A percentile compares a stretch with the other conserved stretches of the same genome.
phyloP scores from a whole-genome alignment of 2,888 invertebrate species.

The Orthonevra nobilis region DNA sequence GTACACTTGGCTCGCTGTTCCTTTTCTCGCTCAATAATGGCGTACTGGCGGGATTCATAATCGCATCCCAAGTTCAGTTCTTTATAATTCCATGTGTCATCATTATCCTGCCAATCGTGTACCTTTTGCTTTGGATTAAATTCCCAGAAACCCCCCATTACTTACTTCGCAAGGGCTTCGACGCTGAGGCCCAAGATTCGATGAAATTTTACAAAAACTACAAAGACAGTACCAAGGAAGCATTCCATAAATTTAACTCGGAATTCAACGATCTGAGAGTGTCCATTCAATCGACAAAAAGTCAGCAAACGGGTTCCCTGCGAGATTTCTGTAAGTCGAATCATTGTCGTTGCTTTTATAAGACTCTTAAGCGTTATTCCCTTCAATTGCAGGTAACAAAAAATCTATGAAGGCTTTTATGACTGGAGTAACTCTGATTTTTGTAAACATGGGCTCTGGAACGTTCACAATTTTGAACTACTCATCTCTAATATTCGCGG shows the following conservation, averaged over 20 bases:
- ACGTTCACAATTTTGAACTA: slow-evolving; percentile 77
- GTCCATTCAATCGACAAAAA: slow-evolving; percentile 69
- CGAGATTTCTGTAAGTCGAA: slow-evolving; percentile 75
- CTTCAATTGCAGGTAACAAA: slow-evolving; percentile 72
- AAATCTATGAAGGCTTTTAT: slow-evolving; percentile 74
- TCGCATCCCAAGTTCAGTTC: slow-evolving; percentile 75
- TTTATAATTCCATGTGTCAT: slow-evolving; percentile 74
- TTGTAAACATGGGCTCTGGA: slow-evolving; percentile 76
- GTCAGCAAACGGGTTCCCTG: slow-evolving; percentile 55
- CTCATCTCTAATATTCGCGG: slow-evolving; percentile 76
- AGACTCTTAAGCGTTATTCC: too few relatives aligned
- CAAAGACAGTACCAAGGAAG: slow-evolving; percentile 69
- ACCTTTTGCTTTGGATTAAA: slow-evolving; percentile 71
- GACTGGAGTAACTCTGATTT: slow-evolving; percentile 72
- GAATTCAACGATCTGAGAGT: slow-evolving; percentile 74
- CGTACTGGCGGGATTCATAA: slow-evolving; percentile 75
- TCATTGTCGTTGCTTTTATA: not conserved
- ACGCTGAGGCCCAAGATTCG: slow-evolving; percentile 74
- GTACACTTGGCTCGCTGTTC: slow-evolving; percentile 75
- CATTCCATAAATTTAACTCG: slow-evolving; percentile 67
- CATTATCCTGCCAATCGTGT: slow-evolving; percentile 75
- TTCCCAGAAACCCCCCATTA: slow-evolving; percentile 77
- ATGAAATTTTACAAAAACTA: slow-evolving; percentile 75
- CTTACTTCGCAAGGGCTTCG: slow-evolving; percentile 72
- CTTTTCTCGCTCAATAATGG: slow-evolving; percentile 76